Conservation (phyloP, 2,113 vertebrate genomes). For the Psittacus erithacus region DNA sequence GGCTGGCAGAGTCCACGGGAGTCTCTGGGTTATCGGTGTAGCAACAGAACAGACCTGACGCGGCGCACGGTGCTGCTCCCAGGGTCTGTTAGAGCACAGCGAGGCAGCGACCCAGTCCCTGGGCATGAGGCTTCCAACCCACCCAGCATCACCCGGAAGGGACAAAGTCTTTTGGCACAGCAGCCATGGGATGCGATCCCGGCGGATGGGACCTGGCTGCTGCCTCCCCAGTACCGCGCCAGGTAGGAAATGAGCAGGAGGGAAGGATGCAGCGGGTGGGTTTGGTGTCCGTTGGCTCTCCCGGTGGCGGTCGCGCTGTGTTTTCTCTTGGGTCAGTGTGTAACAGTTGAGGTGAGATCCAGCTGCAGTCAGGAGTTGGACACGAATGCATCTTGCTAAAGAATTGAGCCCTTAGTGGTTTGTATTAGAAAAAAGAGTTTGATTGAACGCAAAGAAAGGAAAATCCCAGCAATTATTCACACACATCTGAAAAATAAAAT, state of each 20-base stretch:
- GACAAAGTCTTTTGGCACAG: constrained; percentile 5
- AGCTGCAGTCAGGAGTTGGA: constrained; percentile 72
- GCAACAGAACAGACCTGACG: neutral
- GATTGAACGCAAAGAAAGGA: constrained; percentile 52
- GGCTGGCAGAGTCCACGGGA: constrained; percentile 14
- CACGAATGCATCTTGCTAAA: constrained; percentile 74
- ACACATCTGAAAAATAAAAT: constrained; percentile 63
- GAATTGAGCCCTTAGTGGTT: constrained; percentile 84
- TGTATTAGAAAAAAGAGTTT: constrained; percentile 73
- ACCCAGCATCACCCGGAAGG: neutral
- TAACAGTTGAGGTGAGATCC: constrained; percentile 54
- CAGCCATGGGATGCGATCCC: neutral
- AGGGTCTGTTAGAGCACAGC: neutral
- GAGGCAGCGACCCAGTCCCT: neutral
- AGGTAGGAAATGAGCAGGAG: constrained; percentile 33
- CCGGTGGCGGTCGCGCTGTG: neutral
- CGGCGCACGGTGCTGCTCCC: neutral
- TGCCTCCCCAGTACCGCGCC: neutral
- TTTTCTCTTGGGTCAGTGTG: neutral
- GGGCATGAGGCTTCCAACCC: neutral
- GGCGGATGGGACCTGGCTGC: neutral
- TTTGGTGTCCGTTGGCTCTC: constrained; percentile 59
- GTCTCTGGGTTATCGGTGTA: neutral
- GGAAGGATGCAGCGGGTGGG: constrained; percentile 7
- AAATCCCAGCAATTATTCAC: constrained; percentile 74